phyloP scores from a whole-genome alignment of 2,113 vertebrate genomes.

The Crotophaga sulcirostris region DNA sequence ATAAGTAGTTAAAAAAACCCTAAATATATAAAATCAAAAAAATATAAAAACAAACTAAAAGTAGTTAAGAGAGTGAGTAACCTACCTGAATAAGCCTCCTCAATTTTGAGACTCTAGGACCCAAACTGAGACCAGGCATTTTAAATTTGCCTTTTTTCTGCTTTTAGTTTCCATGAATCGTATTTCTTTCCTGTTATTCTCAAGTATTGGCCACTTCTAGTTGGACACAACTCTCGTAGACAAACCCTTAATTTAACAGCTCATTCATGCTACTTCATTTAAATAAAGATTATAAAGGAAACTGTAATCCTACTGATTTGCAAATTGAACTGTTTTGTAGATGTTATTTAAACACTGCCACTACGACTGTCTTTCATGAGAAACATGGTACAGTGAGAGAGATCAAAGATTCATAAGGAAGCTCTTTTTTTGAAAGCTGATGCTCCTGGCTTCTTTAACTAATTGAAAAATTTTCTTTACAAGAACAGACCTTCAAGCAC shows the following conservation, averaged over 20 bases:
- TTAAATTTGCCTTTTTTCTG: neutral
- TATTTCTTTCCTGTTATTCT: neutral
- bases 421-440: slow-evolving; percentile 62
- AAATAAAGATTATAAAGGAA: slow-evolving; percentile 53
- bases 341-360: slow-evolving; percentile 60
- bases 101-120: neutral
- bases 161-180: neutral
- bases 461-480: slow-evolving; percentile 79
- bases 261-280: slow-evolving; percentile 57
- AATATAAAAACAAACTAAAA: accelerated
- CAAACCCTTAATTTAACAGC: slow-evolving; percentile 58
- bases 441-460: slow-evolving; percentile 76
- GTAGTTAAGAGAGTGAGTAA: no score
- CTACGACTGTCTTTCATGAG: slow-evolving; percentile 58
- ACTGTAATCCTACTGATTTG: slow-evolving; percentile 65
- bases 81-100: neutral
- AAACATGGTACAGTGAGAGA: slow-evolving; percentile 67
- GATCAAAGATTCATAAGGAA: slow-evolving; percentile 75
- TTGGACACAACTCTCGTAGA: slow-evolving; percentile 13
- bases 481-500: slow-evolving; percentile 75
- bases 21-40: no score
- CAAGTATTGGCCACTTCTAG: slow-evolving; percentile 50
- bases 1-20: no score
- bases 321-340: slow-evolving; percentile 73
- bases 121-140: neutral